Evolutionary conservation across 2,797 vertebrate genomes (phyloP), one percentile per base, ranked within the genome.

Genomic region (Neosilurus mollespiculum): DNA sequence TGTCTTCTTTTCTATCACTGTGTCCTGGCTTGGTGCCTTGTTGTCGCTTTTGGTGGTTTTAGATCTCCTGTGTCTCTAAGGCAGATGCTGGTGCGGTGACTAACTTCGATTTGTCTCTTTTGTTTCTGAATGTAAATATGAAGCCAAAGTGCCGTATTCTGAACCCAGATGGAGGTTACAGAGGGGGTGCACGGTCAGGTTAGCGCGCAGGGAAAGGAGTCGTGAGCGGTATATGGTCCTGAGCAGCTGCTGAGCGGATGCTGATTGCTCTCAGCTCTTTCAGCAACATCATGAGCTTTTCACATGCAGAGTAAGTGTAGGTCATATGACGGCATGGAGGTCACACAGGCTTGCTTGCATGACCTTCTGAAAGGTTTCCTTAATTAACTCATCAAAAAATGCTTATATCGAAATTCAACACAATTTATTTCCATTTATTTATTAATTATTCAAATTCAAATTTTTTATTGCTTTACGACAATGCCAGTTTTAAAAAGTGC

Each of bases 71-170:
- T 77, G 53, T 61, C 71, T 56, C 7, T 16, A 12, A 51, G 12
- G 16, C n/a, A 15, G 62, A 54, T 49, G 2, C 22, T 2, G 53
- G 14, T 58, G 16, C 2, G 30, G 22, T 18, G 56, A 22, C 20
- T 11, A 24, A 53, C 30, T 24, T 30, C 24, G 3, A 56, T 9
- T 65, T 26, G 20, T 58, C 54, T 37, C 69, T 34, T 58, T 6
- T 75, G 62, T 70, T 72, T 30, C 53, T 12, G 15, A 49, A 65
- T 11, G 53, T 34, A 12, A 53, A 76, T 49, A n/a, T 12, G 61
- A 81, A 76, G 67, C 83, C 76, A 66, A 82, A 67, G 61, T 12
- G 30, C 26, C 37, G 1, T 53, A 20, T 49, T n/a, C 61, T 54
- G 37, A 72, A 9, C 64, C 18, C 72, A 34, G 54, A 51, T 26